These are phyloP conservation scores for Gulo gulo DNA, from an alignment of 2,113 vertebrate species.

Conservation along the genomic window DNA sequence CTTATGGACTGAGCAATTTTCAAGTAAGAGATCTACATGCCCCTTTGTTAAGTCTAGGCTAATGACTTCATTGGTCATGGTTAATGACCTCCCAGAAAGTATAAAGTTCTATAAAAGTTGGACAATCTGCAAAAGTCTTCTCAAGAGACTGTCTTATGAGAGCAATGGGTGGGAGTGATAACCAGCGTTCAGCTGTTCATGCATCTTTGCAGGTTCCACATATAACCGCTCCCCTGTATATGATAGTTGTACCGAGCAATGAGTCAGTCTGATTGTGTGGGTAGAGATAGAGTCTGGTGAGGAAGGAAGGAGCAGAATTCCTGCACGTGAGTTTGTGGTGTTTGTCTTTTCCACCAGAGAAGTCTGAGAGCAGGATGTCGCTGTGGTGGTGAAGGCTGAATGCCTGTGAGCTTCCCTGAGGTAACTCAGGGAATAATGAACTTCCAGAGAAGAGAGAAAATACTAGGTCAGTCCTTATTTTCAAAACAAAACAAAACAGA, in stretches of 20 bases:
- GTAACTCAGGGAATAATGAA: neutral
- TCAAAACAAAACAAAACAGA: too few species aligned
- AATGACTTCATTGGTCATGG: neutral
- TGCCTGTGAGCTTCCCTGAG: neutral
- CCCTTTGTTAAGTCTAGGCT: neutral
- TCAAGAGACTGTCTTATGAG: neutral
- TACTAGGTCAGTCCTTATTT: neutral
- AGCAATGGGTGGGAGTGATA: neutral
- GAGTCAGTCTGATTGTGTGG: neutral
- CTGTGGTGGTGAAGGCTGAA: neutral
- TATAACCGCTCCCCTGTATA: neutral
- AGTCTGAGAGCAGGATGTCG: neutral
- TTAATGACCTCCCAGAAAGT: neutral
- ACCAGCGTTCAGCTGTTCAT: neutral
- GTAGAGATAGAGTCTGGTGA: neutral
- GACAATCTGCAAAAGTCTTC: neutral
- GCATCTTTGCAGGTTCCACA: neutral
- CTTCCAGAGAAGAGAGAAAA: neutral
- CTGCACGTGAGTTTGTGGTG: rapidly evolving
- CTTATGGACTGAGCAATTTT: neutral
- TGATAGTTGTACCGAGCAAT: neutral
- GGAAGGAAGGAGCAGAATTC: neutral
- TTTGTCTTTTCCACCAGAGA: neutral
- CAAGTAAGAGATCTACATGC: neutral
- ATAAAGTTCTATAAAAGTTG: neutral